Conservation (phyloP, 2,113 vertebrate genomes). For the Laticauda colubrina region DNA sequence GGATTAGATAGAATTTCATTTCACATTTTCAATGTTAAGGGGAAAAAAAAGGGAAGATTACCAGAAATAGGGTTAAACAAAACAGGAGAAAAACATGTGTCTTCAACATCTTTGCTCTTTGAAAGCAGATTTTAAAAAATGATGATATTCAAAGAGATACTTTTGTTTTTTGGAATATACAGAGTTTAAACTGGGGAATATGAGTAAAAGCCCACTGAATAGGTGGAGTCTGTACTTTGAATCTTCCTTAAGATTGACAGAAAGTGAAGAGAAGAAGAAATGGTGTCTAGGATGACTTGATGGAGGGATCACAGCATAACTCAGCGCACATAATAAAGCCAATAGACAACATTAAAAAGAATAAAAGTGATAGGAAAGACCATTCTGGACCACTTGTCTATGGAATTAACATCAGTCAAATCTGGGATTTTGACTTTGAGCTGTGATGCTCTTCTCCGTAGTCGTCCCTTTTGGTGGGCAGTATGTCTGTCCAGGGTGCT, state of each 20-base stretch:
- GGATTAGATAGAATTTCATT: constrained; percentile 29
- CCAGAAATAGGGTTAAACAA: constrained; percentile 30
- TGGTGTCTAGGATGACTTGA: constrained; percentile 36
- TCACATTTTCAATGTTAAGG: constrained; percentile 25
- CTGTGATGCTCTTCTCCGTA: constrained; percentile 85
- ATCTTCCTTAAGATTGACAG: constrained; percentile 54
- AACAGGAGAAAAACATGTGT: constrained; percentile 9
- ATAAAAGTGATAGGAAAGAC: constrained; percentile 90
- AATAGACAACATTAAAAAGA: constrained; percentile 95
- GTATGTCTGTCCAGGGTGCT: constrained; percentile 76
- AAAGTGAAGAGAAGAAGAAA: constrained; percentile 56
- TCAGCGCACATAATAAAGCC: constrained; percentile 95
- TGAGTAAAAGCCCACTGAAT: constrained; percentile 45
- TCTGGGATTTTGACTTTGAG: constrained; percentile 94
- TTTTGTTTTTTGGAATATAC: constrained; percentile 47
- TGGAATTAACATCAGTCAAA: constrained; percentile 91
- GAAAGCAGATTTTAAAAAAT: constrained; percentile 50
- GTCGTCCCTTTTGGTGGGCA: constrained; percentile 77
- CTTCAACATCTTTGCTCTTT: constrained; percentile 23
- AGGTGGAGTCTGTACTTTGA: constrained; percentile 65
- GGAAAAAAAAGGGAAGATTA: constrained; percentile 37
- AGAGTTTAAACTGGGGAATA: constrained; percentile 26
- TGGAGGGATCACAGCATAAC: constrained; percentile 33
- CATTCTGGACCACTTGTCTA: constrained; percentile 96
- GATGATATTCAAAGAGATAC: constrained; percentile 37